Evolutionary conservation across 2,888 invertebrate genomes (phyloP), one percentile per base, ranked within the genome.

Genomic region (Notodonta ziczac): DNA sequence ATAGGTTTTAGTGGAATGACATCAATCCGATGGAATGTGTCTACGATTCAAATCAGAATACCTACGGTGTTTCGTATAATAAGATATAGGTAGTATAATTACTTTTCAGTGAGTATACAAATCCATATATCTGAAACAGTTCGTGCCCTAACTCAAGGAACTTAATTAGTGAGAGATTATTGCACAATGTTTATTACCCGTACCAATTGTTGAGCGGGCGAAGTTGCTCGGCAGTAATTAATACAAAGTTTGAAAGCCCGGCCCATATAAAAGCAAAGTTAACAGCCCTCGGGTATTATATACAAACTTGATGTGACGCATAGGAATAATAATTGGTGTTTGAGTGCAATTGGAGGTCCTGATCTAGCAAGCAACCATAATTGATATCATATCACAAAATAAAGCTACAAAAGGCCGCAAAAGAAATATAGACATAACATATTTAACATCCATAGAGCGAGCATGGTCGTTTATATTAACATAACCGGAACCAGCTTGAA

Each of bases 171-270:
- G 35, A 6, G 78, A 80, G 79, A 81, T 46, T 84, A 86, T 85
- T 82, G 83, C 76, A 73, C 78, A 82, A 80, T 84, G 85, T 86
- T 86, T 85, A 86, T 83, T 82, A 77, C 76, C 72, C 64, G 70
- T 75, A 76, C 70, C 70, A 65, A 73, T 67, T 73, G 66, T 67
- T 66, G 58, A 61, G 65, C 61, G 63, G 66, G 50, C 62, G 61
- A 73, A 73, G 77, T 75, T 76, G 63, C 66, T 70, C 59, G 63
- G 66, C 62, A 54, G 67, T 76, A 75, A 77, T 76, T 76, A 76
- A 73, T 69, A 67, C 66, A 67, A 68, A 82, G 75, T 82, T 82
- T 64, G 75, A 80, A 76, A 80, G 76, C 76, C 68, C 69, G 65
- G 62, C 73, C 74, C 75, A 76, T 75, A 74, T 76, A 75, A 70